Conservation (phyloP, 2,113 vertebrate genomes). For the Verasper variegatus region DNA sequence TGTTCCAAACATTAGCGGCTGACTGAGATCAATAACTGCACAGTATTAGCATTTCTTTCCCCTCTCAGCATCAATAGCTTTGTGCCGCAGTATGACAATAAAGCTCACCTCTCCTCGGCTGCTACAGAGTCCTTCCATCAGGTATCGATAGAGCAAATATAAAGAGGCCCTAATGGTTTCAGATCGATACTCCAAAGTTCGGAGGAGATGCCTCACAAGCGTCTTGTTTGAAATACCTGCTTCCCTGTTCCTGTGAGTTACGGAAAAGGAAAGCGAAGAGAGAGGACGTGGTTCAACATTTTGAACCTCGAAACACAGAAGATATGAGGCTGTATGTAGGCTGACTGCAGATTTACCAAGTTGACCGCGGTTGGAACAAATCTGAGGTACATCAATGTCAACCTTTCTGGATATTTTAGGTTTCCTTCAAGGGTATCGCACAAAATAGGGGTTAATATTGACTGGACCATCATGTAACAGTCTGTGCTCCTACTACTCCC, state of each 20-base stretch:
- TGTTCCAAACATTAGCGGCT: conserved; percentile 20
- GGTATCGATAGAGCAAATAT: conserved; percentile 20
- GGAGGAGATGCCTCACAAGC: background rate
- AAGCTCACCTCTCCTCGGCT: conserved; percentile 1
- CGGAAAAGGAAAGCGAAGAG: background rate
- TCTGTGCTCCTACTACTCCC: conserved; percentile 23
- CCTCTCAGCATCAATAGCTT: conserved; percentile 21
- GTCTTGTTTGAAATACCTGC: conserved; percentile 3
- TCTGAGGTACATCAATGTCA: conserved; percentile 1
- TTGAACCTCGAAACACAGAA: background rate
- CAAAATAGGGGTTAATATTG: conserved; percentile 34
- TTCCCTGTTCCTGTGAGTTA: conserved; percentile 7
- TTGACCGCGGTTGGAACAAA: conserved; percentile 3
- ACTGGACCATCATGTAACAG: conserved; percentile 15
- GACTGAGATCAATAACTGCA: conserved; percentile 52
- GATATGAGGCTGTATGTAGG: conserved; percentile 11
- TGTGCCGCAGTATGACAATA: background rate
- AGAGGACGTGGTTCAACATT: conserved; percentile 9
- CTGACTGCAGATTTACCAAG: background rate
- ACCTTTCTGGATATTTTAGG: conserved; percentile 14
- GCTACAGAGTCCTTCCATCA: background rate
- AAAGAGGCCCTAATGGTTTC: conserved; percentile 22
- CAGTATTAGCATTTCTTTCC: conserved; percentile 39
- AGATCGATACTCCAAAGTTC: conserved; percentile 38
- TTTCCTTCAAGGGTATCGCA: background rate